Base-by-base conservation (phyloP, 2,113 vertebrate species). In the Heloderma charlesbogerti region DNA sequence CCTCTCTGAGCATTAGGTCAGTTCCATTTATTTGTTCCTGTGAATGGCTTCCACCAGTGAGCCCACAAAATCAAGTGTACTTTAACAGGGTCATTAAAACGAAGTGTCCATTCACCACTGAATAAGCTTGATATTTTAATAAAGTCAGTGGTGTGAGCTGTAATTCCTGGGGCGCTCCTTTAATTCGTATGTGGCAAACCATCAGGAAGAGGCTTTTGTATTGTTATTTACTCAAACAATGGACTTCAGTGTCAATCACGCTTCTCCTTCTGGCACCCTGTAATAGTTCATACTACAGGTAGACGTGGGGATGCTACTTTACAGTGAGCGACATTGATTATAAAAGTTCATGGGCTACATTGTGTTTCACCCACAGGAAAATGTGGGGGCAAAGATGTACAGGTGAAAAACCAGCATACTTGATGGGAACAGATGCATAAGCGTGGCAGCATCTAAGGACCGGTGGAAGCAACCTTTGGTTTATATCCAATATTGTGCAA, bases 61-160 rank as follows among this genome's bases (percentile, higher is more conserved):
- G 9, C 78, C 88, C 3, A 31, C 71, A 91, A 92, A 94, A 92
- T 94, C 84, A 69, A 89, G 91, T 34, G 77, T 91, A 93, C 94
- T 94, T 95, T 93, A 94, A 92, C 84, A 51, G 93, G 87, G 37
- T 90, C 87, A 81, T 96, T 96, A 92, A 93, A 94, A 92, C 80
- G 34, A 93, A 94, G 92, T 83, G 93, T 87, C 84, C 63, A 67
- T 93, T 89, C 69, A 81, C 45, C 67, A 0, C 75, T 93, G 90
- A 90, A 93, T 87, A 89, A 89, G 91, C 51, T 84, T 60, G 78
- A 85, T 87, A 67, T 90, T 74, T 60, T 63, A 88, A 90, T 71
- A 51, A 89, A 86, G 94, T 91, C 34, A 1, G 31, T 88, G 92
- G 90, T 51, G 27, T 5, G 0, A 0, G 13, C 27, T 43, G 16